These are phyloP conservation scores for Streblospio benedicti DNA, from an alignment of 1,140 invertebrate genomes.

Conservation along the genomic window DNA sequence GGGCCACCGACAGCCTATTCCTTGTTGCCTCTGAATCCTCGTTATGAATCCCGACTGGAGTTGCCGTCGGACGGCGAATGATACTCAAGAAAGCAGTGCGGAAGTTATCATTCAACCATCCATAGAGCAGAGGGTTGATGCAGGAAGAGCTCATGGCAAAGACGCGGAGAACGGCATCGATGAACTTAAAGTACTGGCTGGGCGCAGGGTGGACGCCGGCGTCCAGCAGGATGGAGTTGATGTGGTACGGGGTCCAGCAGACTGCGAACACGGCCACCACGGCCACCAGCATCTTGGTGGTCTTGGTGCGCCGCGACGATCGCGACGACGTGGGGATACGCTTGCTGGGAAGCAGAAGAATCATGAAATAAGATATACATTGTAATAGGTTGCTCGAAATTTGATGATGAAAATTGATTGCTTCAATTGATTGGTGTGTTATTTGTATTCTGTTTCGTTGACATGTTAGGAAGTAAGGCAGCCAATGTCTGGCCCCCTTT, in stretches of 20 bases:
- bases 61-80: not conserved
- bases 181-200: conserved; percentile 35
- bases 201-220: conserved; percentile 38
- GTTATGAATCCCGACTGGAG: not conserved
- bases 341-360: no score
- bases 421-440: no score
- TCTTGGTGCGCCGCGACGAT: conserved; percentile 20
- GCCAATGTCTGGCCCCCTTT: no score
- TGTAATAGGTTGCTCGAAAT: no score
- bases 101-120: conserved; percentile 26
- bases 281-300: conserved; percentile 30
- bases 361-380: no score
- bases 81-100: conserved; percentile 17
- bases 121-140: conserved; percentile 25
- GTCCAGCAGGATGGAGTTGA: conserved; percentile 45
- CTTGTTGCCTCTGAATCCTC: conserved; percentile 1
- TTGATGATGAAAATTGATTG: no score
- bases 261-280: conserved; percentile 37
- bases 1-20: not conserved
- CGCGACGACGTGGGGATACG: no score
- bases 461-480: no score
- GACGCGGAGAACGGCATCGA: conserved; percentile 46
- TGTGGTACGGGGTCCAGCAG: conserved; percentile 44
- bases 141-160: conserved; percentile 47
- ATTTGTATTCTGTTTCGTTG: no score